Conservation (phyloP, 1,140 invertebrate species). For the Bradysia coprophila region DNA sequence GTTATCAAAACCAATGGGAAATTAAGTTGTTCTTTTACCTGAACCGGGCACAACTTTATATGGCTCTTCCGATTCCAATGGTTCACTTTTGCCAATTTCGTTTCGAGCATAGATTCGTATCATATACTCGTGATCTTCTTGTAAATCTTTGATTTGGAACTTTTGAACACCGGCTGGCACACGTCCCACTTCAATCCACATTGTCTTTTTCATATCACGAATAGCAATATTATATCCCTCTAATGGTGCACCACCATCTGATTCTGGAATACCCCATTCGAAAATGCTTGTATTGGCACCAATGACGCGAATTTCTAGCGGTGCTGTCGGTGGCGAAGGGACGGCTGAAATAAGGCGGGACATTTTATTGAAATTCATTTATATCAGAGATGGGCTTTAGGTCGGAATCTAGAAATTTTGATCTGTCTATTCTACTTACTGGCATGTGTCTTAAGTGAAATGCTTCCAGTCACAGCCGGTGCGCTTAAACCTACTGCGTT, state of each 20-base stretch:
- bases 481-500: conserved; percentile 72
- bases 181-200: conserved; percentile 91
- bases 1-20: background rate
- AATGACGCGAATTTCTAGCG: conserved; percentile 64
- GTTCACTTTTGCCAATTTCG: conserved; percentile 87
- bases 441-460: conserved; percentile 83
- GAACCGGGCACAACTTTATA: conserved; percentile 65
- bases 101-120: conserved; percentile 85
- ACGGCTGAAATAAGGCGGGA: conserved; percentile 42
- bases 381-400: too few species aligned
- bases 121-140: conserved; percentile 76
- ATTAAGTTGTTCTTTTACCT: conserved; percentile 32
- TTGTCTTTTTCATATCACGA: conserved; percentile 75
- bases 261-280: conserved; percentile 86
- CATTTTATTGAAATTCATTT: too few species aligned
- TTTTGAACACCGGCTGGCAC: conserved; percentile 65
- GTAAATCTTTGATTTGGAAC: conserved; percentile 68
- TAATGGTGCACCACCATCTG: conserved; percentile 80
- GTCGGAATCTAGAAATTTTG: too few species aligned
- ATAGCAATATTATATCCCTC: conserved; percentile 86
- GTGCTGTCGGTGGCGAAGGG: conserved; percentile 75
- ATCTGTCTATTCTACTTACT: conserved; percentile 52
- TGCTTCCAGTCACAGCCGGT: conserved; percentile 55
- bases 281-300: conserved; percentile 70
- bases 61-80: conserved; percentile 81